Percentiles rank a stretch among this genome's conserved stretches.
phyloP scores from a whole-genome alignment of 2,797 vertebrate species.

The Gobio occitaniae region DNA sequence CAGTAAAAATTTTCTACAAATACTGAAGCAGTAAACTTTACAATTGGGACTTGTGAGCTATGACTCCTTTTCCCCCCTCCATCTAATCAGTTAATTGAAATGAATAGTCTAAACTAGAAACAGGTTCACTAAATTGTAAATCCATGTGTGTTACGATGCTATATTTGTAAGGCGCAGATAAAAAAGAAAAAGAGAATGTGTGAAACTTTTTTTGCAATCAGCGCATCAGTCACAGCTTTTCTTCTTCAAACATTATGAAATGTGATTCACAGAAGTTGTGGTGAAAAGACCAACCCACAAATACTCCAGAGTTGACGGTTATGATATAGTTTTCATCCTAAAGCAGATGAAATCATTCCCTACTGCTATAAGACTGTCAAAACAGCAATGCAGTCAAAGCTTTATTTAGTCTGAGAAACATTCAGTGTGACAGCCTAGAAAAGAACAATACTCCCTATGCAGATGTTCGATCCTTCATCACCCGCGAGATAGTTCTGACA shows the following conservation, averaged over 20 bases:
- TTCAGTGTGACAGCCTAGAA: slow-evolving; percentile 18
- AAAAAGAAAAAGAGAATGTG: background rate
- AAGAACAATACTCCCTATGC: slow-evolving; percentile 14
- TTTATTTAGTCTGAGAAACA: slow-evolving; percentile 33
- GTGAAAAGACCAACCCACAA: slow-evolving; percentile 3
- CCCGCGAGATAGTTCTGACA: background rate
- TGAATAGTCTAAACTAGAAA: background rate
- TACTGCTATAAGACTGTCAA: slow-evolving; percentile 23
- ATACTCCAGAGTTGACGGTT: slow-evolving; percentile 13
- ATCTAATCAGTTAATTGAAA: background rate
- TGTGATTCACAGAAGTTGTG: background rate
- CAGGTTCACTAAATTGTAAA: background rate
- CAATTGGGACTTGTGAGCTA: too few relatives aligned
- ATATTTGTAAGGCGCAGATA: background rate
- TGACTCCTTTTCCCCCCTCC: too few relatives aligned
- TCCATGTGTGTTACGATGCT: background rate
- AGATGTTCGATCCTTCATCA: slow-evolving; percentile 10
- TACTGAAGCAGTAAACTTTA: too few relatives aligned
- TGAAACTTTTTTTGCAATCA: background rate
- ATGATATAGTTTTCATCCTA: background rate
- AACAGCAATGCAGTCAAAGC: slow-evolving; percentile 26
- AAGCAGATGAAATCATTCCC: slow-evolving; percentile 14
- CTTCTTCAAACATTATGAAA: background rate
- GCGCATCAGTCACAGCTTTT: background rate
- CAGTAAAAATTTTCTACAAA: too few relatives aligned